These are phyloP conservation scores for Tautogolabrus adspersus DNA, from an alignment of 2,113 vertebrate species.

Conservation along the genomic window DNA sequence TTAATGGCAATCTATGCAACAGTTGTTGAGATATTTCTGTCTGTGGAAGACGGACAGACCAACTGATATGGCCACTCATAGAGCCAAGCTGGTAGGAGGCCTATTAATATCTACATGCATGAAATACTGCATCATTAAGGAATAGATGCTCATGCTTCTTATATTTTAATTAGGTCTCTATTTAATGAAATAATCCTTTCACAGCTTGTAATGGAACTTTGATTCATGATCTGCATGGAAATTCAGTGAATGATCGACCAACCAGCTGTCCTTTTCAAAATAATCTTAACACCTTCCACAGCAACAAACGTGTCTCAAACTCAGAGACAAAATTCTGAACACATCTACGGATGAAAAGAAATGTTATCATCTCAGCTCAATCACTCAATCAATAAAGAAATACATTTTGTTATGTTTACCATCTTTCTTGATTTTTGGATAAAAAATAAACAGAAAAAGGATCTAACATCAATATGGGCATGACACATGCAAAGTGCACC, in stretches of 20 bases:
- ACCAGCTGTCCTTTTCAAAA: neutral
- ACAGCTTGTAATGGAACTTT: constrained; percentile 2
- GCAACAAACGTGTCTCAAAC: neutral
- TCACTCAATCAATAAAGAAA: neutral
- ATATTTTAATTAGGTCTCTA: neutral
- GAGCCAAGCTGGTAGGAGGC: neutral
- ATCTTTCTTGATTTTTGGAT: no score
- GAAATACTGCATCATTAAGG: neutral
- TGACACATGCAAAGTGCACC: neutral
- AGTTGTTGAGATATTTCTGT: neutral
- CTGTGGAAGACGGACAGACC: neutral
- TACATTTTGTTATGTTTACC: no score
- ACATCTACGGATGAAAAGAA: neutral
- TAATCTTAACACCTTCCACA: neutral
- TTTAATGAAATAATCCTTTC: neutral
- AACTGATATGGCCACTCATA: neutral
- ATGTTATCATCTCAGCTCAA: neutral
- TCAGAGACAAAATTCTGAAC: neutral
- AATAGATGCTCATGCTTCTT: neutral
- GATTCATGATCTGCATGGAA: no score
- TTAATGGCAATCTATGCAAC: neutral
- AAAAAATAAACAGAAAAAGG: neutral
- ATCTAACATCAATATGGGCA: no score
- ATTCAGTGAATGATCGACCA: neutral
- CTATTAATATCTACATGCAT: neutral